These are phyloP conservation scores for Glossophaga mutica DNA, from an alignment of 2,797 vertebrate genomes.

Conservation along the genomic window DNA sequence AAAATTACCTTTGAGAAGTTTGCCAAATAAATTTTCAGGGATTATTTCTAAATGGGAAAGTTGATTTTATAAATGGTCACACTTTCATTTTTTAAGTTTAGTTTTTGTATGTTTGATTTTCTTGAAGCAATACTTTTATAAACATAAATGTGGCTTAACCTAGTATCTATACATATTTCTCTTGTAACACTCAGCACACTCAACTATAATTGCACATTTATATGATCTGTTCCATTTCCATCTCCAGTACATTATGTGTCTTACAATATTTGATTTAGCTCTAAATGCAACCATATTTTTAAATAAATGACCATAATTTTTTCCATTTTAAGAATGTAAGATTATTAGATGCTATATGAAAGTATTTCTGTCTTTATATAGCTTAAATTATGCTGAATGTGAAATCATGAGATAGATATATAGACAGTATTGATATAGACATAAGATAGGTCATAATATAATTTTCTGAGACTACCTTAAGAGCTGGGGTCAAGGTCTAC, in stretches of 20 bases:
- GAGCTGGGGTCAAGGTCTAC: not conserved
- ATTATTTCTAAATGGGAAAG: not conserved
- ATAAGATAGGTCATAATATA: not conserved
- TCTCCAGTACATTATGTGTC: not conserved
- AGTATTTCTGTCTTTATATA: not conserved
- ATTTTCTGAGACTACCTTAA: not conserved
- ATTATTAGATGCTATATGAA: not conserved
- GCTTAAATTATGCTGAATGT: not conserved
- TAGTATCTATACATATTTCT: not conserved
- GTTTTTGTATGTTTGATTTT: not conserved
- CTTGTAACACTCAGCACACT: not conserved
- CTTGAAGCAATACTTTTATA: not conserved
- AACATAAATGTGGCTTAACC: not conserved
- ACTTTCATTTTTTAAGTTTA: not conserved
- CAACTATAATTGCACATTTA: not conserved
- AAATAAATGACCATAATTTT: not conserved
- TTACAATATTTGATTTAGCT: not conserved
- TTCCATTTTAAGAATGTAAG: not conserved
- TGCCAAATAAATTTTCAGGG: not conserved
- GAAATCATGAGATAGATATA: not conserved
- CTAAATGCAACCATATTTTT: not conserved
- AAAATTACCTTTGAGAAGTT: not conserved
- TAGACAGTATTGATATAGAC: not conserved
- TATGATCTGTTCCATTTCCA: not conserved
- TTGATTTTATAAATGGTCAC: not conserved